Evolutionary conservation across 2,113 vertebrate genomes (phyloP).

Genomic region (Dryoscopus gambensis): DNA sequence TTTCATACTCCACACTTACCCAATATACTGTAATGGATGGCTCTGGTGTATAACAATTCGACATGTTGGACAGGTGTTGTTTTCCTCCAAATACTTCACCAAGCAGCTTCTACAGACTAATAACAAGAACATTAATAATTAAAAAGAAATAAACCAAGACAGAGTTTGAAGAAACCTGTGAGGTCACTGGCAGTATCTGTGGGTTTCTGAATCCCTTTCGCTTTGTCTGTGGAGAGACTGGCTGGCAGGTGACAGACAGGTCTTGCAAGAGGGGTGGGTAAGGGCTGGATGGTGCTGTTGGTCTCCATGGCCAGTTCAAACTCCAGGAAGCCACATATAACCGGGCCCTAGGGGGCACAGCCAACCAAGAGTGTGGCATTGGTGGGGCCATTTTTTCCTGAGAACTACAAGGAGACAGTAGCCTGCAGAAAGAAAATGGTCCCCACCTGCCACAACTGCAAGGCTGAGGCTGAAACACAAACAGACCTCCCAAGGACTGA

Average conservation of each 20-base stretch:
- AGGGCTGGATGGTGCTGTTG: neutral
- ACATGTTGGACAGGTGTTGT: slow-evolving; percentile 96
- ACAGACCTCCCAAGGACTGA: neutral
- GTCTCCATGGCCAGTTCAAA: neutral
- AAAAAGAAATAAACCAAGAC: neutral
- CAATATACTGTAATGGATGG: slow-evolving; percentile 95
- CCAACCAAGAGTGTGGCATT: neutral
- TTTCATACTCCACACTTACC: slow-evolving; percentile 73
- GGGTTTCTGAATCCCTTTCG: neutral
- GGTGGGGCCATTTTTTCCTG: neutral
- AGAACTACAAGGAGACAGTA: neutral
- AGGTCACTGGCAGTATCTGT: neutral
- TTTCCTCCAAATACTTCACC: slow-evolving; percentile 95
- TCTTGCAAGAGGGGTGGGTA: neutral
- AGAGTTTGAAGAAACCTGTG: neutral
- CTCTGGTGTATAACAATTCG: slow-evolving; percentile 97
- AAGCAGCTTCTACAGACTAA: slow-evolving; percentile 95
- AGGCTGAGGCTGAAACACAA: neutral
- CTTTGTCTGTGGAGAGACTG: neutral
- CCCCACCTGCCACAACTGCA: neutral
- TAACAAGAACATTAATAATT: neutral
- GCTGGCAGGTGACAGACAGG: neutral
- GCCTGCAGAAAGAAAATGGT: neutral
- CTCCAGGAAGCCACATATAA: neutral
- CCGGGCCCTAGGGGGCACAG: neutral